These are phyloP conservation scores for Anneissia japonica DNA, from an alignment of 35 echinoderm and acorn worm genomes.

Conservation along the genomic window DNA sequence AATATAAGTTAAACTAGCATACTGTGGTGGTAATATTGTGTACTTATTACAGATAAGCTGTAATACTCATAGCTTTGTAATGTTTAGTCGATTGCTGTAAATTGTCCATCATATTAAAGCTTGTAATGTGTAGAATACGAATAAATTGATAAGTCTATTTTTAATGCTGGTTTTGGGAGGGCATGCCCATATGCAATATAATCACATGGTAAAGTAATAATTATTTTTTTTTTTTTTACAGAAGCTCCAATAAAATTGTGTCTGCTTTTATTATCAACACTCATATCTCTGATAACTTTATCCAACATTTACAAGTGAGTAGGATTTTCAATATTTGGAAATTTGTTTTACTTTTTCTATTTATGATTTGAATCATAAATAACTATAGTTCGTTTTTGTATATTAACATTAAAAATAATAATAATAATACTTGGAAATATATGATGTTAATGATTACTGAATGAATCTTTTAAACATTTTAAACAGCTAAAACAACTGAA, in stretches of 20 bases:
- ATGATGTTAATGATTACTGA: neutral
- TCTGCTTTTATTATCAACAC: constrained; percentile 55
- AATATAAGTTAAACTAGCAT: no score
- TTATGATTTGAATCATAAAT: neutral
- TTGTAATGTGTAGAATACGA: no score
- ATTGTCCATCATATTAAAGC: no score
- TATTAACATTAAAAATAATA: no score
- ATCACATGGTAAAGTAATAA: neutral
- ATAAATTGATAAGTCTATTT: no score
- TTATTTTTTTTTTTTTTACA: constrained; percentile 39
- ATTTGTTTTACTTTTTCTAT: neutral
- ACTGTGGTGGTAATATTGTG: no score
- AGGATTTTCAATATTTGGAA: neutral
- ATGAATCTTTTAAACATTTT: neutral
- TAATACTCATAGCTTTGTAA: no score
- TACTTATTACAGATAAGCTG: no score
- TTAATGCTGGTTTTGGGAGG: no score
- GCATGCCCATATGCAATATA: neutral
- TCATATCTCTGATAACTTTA: constrained; percentile 42
- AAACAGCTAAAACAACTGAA: no score
- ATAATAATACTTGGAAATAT: neutral
- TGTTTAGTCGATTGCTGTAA: no score
- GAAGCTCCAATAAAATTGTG: constrained; percentile 95
- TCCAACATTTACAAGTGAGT: constrained; percentile 58
- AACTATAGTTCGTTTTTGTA: no score